Conservation (phyloP, 2,888 invertebrate genomes). For the Cacoxenus indagator region DNA sequence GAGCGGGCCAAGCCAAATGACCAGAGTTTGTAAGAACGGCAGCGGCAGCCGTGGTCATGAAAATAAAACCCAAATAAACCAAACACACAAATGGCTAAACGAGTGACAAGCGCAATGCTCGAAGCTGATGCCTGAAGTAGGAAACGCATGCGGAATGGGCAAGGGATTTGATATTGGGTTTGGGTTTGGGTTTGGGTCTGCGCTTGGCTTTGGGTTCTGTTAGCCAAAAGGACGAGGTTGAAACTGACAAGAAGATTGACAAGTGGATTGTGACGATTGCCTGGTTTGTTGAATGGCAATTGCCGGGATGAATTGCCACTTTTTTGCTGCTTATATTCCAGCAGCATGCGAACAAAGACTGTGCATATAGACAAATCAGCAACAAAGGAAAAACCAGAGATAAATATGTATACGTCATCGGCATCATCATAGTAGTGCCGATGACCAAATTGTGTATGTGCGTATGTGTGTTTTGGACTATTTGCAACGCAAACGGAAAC, state of each 20-base stretch:
- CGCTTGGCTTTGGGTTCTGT: too few relatives aligned
- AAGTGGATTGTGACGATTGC: slow-evolving; percentile 22
- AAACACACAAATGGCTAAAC: slow-evolving; percentile 5
- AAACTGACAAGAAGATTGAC: slow-evolving; percentile 22
- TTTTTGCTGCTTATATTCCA: not conserved
- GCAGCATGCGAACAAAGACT: not conserved
- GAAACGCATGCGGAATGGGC: not conserved
- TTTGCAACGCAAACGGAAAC: slow-evolving; percentile 38
- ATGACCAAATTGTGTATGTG: slow-evolving; percentile 21
- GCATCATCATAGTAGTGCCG: not conserved
- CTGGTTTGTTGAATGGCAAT: slow-evolving; percentile 16
- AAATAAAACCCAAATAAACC: too few relatives aligned
- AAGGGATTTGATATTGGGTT: not conserved
- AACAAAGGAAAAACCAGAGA: too few relatives aligned
- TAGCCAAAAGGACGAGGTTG: not conserved
- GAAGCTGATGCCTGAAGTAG: too few relatives aligned
- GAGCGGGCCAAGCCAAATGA: not conserved
- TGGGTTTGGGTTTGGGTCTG: too few relatives aligned
- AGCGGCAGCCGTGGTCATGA: not conserved
- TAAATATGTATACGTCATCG: not conserved
- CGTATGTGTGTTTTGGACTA: slow-evolving; percentile 8
- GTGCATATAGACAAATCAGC: not conserved
- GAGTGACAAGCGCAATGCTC: not conserved
- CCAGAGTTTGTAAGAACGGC: not conserved
- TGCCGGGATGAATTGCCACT: slow-evolving; percentile 18